A percentile compares a stretch with the other conserved stretches of the same genome.
Evolutionary conservation across 2,888 invertebrate genomes (phyloP).

Genomic region (Tiphia femorata): DNA sequence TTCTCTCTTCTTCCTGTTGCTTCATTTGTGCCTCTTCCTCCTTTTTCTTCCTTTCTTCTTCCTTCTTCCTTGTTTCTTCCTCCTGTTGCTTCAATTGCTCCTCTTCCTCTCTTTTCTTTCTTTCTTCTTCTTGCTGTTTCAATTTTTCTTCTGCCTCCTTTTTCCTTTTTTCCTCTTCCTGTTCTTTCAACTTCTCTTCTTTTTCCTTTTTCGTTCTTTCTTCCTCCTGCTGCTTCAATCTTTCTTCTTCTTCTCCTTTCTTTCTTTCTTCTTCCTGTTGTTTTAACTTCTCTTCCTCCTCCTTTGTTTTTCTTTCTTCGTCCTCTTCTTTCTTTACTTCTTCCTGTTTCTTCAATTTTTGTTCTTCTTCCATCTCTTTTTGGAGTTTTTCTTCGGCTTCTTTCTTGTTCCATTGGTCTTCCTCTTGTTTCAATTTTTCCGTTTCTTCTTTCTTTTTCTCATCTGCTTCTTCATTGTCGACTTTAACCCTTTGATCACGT

Average conservation of each 20-base stretch:
- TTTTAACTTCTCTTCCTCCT: conserved; percentile 4
- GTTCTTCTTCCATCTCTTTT: not conserved
- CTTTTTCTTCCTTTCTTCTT: conserved; percentile 3
- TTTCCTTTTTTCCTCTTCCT: not conserved
- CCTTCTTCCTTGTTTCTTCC: not conserved
- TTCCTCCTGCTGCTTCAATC: conserved; percentile 1
- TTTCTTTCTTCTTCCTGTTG: not conserved
- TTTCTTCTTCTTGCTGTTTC: conserved; percentile 12
- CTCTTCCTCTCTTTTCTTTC: not conserved
- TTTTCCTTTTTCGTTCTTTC: conserved; percentile 2
- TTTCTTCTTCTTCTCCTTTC: not conserved
- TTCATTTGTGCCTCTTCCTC: not conserved
- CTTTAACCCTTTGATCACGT: not conserved
- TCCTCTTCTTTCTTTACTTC: conserved; percentile 15
- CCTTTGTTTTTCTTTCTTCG: conserved; percentile 17
- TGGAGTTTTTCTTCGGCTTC: conserved; percentile 36
- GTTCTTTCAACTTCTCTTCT: conserved; percentile 1
- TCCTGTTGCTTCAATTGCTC: not conserved
- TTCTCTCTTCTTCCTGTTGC: not conserved
- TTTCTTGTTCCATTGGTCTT: not conserved
- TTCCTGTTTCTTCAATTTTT: conserved; percentile 11
- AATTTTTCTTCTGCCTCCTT: conserved; percentile 2
- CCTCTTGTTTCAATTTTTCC: not conserved
- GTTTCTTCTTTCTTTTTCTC: not conserved
- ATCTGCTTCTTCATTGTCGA: not conserved